These are phyloP conservation scores for Notothenia rossii DNA, from an alignment of 2,113 vertebrate species.

Conservation along the genomic window DNA sequence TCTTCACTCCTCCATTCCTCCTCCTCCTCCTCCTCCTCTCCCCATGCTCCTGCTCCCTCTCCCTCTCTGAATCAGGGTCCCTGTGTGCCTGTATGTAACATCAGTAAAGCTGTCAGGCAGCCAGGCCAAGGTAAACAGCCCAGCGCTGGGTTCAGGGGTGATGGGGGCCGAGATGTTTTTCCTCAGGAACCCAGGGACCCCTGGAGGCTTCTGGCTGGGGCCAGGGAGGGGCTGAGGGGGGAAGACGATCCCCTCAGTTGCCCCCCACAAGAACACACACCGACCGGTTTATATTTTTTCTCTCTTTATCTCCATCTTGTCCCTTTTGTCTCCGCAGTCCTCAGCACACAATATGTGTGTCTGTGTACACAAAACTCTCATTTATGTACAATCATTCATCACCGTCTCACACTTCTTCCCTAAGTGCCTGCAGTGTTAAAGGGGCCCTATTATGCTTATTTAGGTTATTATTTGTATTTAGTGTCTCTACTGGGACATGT, in stretches of 20 bases:
- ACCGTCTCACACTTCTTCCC: conserved; percentile 67
- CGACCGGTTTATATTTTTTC: conserved; percentile 33
- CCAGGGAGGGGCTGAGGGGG: conserved; percentile 80
- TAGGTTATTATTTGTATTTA: too few species aligned
- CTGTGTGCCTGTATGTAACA: conserved; percentile 97
- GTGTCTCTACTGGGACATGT: too few species aligned
- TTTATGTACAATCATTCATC: conserved; percentile 38
- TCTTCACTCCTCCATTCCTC: conserved; percentile 47
- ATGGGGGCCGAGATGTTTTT: conserved; percentile 94
- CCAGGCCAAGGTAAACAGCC: conserved; percentile 99
- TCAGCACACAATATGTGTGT: conserved; percentile 59
- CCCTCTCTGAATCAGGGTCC: conserved; percentile 84
- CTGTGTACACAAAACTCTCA: conserved; percentile 89
- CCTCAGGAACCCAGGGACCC: conserved; percentile 93
- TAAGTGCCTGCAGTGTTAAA: too few species aligned
- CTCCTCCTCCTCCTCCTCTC: conserved; percentile 54
- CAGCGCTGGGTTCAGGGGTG: conserved; percentile 97
- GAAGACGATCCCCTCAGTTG: conserved; percentile 83
- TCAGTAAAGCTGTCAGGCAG: conserved; percentile 99
- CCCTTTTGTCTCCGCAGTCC: conserved; percentile 39
- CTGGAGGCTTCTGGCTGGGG: conserved; percentile 84
- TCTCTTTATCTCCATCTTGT: conserved; percentile 27
- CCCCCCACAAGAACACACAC: conserved; percentile 78
- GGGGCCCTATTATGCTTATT: too few species aligned
- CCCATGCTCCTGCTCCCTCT: conserved; percentile 59